Conservation (phyloP, 2,888 invertebrate genomes). For the Harpalus rubripes region DNA sequence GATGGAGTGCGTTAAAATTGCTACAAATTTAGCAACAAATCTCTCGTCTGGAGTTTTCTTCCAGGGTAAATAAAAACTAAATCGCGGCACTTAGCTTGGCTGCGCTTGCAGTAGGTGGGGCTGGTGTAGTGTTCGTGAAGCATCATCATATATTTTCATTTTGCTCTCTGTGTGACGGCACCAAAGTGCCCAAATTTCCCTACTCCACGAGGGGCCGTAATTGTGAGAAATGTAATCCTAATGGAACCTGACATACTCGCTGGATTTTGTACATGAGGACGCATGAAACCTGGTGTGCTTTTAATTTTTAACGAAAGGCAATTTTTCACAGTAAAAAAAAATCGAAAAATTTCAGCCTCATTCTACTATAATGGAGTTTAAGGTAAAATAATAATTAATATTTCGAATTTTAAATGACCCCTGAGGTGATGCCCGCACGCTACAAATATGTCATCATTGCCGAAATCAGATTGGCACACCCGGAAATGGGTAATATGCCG, state of each 20-base stretch:
- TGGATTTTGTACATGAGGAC: neutral
- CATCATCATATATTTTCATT: constrained; percentile 49
- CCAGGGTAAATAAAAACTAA: constrained; percentile 43
- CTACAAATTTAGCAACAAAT: constrained; percentile 46
- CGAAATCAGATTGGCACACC: too few relatives aligned
- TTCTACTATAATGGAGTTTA: too few relatives aligned
- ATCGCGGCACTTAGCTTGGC: constrained; percentile 33
- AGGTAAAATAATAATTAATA: too few relatives aligned
- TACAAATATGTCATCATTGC: too few relatives aligned
- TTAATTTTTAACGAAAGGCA: neutral
- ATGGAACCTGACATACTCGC: constrained; percentile 24
- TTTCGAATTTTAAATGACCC: too few relatives aligned
- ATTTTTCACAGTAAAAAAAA: neutral
- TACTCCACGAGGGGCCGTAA: constrained; percentile 2
- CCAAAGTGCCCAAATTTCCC: constrained; percentile 43
- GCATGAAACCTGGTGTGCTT: neutral
- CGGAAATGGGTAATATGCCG: too few relatives aligned
- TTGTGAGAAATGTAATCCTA: constrained; percentile 43
- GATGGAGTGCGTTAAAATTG: constrained; percentile 29
- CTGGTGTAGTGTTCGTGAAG: constrained; percentile 7
- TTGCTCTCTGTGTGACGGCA: constrained; percentile 4
- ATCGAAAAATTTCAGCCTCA: neutral
- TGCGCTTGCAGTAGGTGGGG: neutral
- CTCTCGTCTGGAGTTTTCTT: constrained; percentile 10
- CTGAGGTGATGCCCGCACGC: too few relatives aligned